Percentiles rank a stretch among this genome's conserved stretches.
Evolutionary conservation across 2,113 vertebrate genomes (phyloP).

Genomic region (Prunella himalayana): DNA sequence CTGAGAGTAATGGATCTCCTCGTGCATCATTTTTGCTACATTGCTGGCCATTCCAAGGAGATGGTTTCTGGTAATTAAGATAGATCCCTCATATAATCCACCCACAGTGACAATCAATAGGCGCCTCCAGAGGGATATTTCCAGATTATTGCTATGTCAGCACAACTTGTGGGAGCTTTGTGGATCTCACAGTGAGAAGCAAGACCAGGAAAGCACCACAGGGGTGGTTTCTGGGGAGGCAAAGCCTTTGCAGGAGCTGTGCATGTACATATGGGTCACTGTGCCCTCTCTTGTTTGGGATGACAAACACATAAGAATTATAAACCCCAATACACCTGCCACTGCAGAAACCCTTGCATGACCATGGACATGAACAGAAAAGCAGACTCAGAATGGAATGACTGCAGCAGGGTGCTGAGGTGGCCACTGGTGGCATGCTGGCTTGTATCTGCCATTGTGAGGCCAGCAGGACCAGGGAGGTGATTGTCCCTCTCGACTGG

Average conservation of each 20-base stretch:
- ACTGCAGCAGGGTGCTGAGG: neutral
- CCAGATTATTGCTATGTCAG: constrained; percentile 36
- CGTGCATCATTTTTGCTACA: constrained; percentile 12
- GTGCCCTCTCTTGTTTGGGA: neutral
- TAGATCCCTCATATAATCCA: constrained; percentile 46
- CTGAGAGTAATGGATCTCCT: constrained; percentile 66
- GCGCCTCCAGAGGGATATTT: constrained; percentile 23
- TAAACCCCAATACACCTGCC: neutral
- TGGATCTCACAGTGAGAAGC: neutral
- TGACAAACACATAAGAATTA: neutral
- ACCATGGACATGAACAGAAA: rapidly evolving
- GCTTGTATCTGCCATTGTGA: neutral
- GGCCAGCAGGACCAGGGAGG: neutral
- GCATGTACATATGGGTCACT: too few relatives aligned
- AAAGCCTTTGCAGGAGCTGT: neutral
- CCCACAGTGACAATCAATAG: constrained; percentile 36
- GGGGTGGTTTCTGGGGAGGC: neutral
- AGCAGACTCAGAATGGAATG: neutral
- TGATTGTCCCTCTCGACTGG: neutral
- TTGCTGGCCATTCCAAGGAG: constrained; percentile 47
- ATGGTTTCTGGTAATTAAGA: constrained; percentile 69
- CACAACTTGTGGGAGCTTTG: constrained; percentile 31
- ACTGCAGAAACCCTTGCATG: neutral
- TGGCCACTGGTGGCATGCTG: neutral
- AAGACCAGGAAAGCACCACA: neutral